Base-by-base conservation (phyloP, 2,888 invertebrate genomes). In the Scaptomyza tumidula region DNA sequence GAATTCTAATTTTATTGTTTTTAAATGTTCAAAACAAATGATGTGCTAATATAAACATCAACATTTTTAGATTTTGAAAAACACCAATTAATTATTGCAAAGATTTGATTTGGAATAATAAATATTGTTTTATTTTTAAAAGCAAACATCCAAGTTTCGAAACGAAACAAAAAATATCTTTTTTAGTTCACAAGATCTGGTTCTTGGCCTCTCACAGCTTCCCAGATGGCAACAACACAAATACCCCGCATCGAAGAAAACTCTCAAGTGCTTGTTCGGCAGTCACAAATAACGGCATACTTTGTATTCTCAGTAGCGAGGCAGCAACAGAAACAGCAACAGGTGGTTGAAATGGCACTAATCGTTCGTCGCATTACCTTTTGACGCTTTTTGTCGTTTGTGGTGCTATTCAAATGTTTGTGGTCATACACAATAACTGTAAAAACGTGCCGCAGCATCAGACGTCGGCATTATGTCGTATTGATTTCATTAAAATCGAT, bases 341-440 rank as follows among this genome's bases (percentile, higher is more conserved):
- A 77, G 72, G 71, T 74, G 85, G 66, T 46, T 63, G 61, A 50
- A 49, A 54, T 54, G 43, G 37, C 58, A 41, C 49, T 71, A 69
- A 55, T 57, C 45, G 35, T 37, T 72, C 33, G 52, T 39, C 45
- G 33, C 16, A 41, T 45, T 37, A 29, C 7, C 24, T 66, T 35
- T 10, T n/a, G 39, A 39, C 27, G 39, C 14, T 1, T 35, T 19
- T 39, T n/a, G n/a, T n/a, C n/a, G n/a, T n/a, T 37, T 59, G 53
- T 75, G 39, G 29, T 67, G 39, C 61, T 66, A 67, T 82, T 74
- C 61, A 78, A 76, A 76, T 76, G 78, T 80, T 83, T 86, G 86
- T 70, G 78, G 80, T 74, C 81, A 83, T 83, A 80, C 80, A 76
- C 70, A 71, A 76, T 72, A 78, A 84, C 84, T 69, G 86, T 79